These are phyloP conservation scores for Trigoniulus corallinus DNA, from an alignment of 1,140 invertebrate genomes.

Conservation along the genomic window DNA sequence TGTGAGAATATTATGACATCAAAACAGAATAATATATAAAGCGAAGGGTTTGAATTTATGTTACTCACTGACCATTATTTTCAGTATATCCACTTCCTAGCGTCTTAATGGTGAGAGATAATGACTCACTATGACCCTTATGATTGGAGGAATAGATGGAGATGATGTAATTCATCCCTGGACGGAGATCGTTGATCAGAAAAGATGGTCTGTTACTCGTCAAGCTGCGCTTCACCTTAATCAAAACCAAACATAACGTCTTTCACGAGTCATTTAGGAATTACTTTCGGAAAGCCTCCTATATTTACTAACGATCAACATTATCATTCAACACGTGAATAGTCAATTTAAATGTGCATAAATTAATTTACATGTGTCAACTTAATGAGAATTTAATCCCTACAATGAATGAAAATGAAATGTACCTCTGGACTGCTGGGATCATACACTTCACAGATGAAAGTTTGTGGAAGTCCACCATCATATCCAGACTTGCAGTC, in stretches of 20 bases:
- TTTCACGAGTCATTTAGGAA: no score
- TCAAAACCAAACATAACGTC: background rate
- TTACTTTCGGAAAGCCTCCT: no score
- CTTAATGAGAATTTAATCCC: no score
- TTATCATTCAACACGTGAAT: no score
- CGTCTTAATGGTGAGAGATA: background rate
- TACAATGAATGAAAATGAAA: background rate
- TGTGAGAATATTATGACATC: no score
- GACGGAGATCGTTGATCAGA: background rate
- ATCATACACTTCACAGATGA: slow-evolving; percentile 49
- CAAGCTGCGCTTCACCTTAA: background rate
- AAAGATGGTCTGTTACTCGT: background rate
- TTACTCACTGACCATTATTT: background rate
- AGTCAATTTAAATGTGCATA: no score
- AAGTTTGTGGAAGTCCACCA: slow-evolving; percentile 62
- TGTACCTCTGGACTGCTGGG: background rate
- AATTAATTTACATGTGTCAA: no score
- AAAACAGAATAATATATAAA: background rate
- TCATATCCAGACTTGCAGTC: slow-evolving; percentile 57
- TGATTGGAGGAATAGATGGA: slow-evolving; percentile 1
- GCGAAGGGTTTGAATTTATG: background rate
- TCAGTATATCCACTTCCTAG: background rate
- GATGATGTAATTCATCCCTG: slow-evolving; percentile 2
- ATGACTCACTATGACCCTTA: slow-evolving; percentile 2
- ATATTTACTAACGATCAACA: no score